Conservation (phyloP, 2,888 invertebrate species). For the Gisinianus flammeolus region DNA sequence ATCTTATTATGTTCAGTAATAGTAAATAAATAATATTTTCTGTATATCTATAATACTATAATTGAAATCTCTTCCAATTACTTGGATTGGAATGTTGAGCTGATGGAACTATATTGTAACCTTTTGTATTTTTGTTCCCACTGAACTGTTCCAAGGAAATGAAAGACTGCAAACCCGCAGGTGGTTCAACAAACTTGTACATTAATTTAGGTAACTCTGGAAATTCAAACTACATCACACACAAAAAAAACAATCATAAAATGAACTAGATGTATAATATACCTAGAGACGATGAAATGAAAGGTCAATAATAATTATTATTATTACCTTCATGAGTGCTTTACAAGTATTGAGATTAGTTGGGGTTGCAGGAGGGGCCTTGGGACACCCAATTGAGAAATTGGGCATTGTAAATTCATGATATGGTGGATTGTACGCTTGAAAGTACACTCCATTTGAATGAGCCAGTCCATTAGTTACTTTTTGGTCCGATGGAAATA, state of each 20-base stretch:
- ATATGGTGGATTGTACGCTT: conserved; percentile 1
- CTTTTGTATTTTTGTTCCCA: conserved; percentile 42
- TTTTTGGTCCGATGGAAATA: conserved; percentile 11
- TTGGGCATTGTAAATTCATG: conserved; percentile 19
- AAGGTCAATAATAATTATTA: no score
- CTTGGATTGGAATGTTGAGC: not conserved
- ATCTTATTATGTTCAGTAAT: no score
- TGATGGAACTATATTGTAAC: conserved; percentile 41
- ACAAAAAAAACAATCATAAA: no score
- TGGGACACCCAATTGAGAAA: conserved; percentile 36
- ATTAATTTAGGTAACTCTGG: conserved; percentile 55
- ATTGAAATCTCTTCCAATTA: no score
- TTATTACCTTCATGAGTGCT: conserved; percentile 56
- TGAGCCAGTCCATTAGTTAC: no score
- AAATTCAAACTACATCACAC: conserved; percentile 57
- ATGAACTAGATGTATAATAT: no score
- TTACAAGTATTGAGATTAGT: conserved; percentile 53
- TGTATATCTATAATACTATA: no score
- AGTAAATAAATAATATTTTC: no score
- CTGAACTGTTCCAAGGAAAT: conserved; percentile 51
- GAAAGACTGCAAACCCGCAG: conserved; percentile 51
- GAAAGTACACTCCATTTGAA: conserved; percentile 10
- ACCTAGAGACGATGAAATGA: no score
- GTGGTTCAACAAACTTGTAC: conserved; percentile 53
- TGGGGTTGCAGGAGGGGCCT: conserved; percentile 52